These are phyloP conservation scores for Nematopogon swammerdamellus DNA, from an alignment of 2,888 invertebrate genomes.

Conservation along the genomic window DNA sequence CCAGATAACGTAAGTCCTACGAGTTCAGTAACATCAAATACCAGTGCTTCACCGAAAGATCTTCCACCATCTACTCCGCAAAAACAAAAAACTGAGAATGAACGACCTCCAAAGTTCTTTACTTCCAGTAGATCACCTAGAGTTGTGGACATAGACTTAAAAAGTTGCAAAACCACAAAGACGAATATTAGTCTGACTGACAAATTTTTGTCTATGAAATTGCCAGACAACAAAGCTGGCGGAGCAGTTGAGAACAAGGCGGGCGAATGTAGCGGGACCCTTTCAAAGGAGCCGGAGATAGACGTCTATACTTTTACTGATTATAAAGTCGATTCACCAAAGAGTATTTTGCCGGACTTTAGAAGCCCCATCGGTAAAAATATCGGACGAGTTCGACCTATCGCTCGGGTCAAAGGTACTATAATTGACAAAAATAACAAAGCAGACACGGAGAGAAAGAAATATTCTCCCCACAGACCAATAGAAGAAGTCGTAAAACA, in stretches of 20 bases:
- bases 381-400: constrained; percentile 43
- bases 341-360: constrained; percentile 43
- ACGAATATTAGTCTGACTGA: constrained; percentile 45
- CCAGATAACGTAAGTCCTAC: neutral
- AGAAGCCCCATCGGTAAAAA: constrained; percentile 38
- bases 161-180: constrained; percentile 44
- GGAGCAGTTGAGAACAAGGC: constrained; percentile 32
- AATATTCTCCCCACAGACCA: constrained; percentile 43
- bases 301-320: constrained; percentile 50
- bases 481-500: constrained; percentile 50
- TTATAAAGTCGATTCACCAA: constrained; percentile 43
- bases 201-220: constrained; percentile 39
- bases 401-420: constrained; percentile 50
- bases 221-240: constrained; percentile 29
- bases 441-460: constrained; percentile 40
- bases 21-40: neutral
- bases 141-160: constrained; percentile 44
- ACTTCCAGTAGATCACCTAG: constrained; percentile 41
- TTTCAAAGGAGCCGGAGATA: constrained; percentile 42
- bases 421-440: constrained; percentile 40
- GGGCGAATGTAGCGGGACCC: constrained; percentile 24
- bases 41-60: neutral
- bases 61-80: neutral
- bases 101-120: constrained; percentile 46
- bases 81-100: constrained; percentile 27